phyloP scores from a whole-genome alignment of 1,140 invertebrate species.

The Lysiphlebus fabarum region DNA sequence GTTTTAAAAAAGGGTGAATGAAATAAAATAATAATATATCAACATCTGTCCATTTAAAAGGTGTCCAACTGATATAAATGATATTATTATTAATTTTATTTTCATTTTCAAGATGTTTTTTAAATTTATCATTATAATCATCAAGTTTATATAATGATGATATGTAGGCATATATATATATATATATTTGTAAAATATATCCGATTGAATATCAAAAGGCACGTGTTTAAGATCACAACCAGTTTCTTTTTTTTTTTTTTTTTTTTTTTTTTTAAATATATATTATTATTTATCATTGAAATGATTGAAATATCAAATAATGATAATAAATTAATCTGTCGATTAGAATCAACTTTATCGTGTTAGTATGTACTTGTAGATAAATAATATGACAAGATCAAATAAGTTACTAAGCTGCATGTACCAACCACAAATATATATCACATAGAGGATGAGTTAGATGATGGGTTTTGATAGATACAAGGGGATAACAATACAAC shows the following conservation, averaged over 20 bases:
- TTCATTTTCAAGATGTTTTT: no score
- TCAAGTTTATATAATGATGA: neutral
- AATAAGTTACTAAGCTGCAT: neutral
- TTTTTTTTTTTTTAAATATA: no score
- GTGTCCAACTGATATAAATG: no score
- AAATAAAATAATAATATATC: no score
- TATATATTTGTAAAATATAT: conserved; percentile 45
- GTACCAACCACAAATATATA: conserved; percentile 28
- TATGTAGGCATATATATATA: no score
- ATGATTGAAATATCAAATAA: neutral
- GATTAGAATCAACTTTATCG: conserved; percentile 6
- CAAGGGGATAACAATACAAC: neutral
- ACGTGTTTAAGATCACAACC: conserved; percentile 43
- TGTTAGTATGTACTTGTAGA: neutral
- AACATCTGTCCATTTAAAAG: no score
- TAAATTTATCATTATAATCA: no score
- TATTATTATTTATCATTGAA: neutral
- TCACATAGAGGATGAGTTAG: conserved; percentile 10
- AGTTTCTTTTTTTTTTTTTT: conserved; percentile 1
- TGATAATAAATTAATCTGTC: conserved; percentile 9
- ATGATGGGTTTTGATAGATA: neutral
- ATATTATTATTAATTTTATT: no score
- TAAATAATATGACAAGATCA: neutral
- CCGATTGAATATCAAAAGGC: conserved; percentile 53
- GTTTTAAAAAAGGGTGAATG: no score